A percentile compares a stretch with the other conserved stretches of the same genome.
Conservation (phyloP, 2,113 vertebrate genomes). For the Arizona elegans region DNA sequence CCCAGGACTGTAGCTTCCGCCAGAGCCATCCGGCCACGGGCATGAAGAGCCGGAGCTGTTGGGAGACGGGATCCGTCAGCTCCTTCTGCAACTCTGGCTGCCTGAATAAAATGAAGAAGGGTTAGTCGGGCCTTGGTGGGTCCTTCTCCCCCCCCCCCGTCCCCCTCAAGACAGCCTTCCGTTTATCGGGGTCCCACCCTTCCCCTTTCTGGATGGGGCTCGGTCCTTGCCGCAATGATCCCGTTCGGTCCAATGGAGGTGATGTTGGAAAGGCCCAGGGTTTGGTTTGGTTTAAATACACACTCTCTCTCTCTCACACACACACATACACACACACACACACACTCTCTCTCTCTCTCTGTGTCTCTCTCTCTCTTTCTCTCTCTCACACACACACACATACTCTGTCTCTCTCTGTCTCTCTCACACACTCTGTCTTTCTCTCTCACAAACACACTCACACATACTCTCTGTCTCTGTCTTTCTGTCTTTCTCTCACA, state of each 20-base stretch:
- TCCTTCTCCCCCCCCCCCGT: neutral
- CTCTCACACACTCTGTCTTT: too few relatives aligned
- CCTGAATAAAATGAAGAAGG: constrained; percentile 87
- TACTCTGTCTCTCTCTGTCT: too few relatives aligned
- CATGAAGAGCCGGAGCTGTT: constrained; percentile 95
- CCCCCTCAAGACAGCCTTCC: neutral
- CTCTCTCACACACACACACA: too few relatives aligned
- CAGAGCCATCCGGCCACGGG: constrained; percentile 67
- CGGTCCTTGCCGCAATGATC: constrained; percentile 46
- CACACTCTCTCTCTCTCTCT: too few relatives aligned
- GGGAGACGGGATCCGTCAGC: constrained; percentile 82
- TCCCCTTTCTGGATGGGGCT: neutral
- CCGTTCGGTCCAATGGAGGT: constrained; percentile 23
- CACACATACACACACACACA: neutral
- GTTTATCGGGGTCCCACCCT: neutral
- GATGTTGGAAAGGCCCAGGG: neutral
- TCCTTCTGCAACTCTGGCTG: constrained; percentile 92
- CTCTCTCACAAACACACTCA: too few relatives aligned
- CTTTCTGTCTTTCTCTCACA: too few relatives aligned
- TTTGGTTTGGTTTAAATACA: constrained; percentile 4
- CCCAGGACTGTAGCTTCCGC: constrained; percentile 60
- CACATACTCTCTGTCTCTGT: too few relatives aligned
- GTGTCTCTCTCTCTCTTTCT: too few relatives aligned
- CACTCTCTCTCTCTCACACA: too few relatives aligned
- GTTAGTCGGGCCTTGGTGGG: constrained; percentile 73